These are phyloP conservation scores for Thumatha senex DNA, from an alignment of 2,888 invertebrate species.

Conservation along the genomic window DNA sequence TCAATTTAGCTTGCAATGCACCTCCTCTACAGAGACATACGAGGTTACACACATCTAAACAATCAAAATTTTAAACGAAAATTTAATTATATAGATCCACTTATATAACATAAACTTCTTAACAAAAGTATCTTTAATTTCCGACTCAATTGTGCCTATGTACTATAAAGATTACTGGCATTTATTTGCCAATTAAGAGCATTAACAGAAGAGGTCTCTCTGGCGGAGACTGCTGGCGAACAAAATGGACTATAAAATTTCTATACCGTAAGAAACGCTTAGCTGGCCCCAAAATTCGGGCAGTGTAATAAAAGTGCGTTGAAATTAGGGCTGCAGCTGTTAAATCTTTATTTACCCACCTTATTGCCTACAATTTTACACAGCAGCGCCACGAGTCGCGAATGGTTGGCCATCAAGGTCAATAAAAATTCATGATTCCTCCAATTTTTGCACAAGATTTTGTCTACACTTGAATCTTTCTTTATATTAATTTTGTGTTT, in stretches of 20 bases:
- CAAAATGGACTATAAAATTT: slow-evolving; percentile 8
- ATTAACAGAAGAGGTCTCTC: not conserved
- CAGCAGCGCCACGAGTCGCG: not conserved
- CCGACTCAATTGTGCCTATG: not conserved
- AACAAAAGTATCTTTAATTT: not conserved
- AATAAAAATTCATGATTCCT: slow-evolving; percentile 4
- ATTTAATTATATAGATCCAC: no score
- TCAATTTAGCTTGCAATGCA: no score
- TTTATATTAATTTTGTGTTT: not conserved
- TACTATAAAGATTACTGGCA: not conserved
- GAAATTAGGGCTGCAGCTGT: slow-evolving; percentile 35
- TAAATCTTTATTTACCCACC: slow-evolving; percentile 14
- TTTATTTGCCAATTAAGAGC: not conserved
- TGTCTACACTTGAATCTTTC: not conserved
- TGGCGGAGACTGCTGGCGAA: not conserved
- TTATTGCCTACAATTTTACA: slow-evolving; percentile 7
- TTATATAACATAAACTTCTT: not conserved
- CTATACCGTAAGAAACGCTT: slow-evolving; percentile 53
- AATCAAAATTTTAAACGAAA: no score
- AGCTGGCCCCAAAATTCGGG: slow-evolving; percentile 50
- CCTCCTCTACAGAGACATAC: no score
- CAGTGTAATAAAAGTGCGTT: slow-evolving; percentile 57
- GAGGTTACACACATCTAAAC: no score
- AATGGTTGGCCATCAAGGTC: slow-evolving; percentile 2
- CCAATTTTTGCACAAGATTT: not conserved